Base-by-base conservation (phyloP, 2,113 vertebrate species). In the Malurus elegans region DNA sequence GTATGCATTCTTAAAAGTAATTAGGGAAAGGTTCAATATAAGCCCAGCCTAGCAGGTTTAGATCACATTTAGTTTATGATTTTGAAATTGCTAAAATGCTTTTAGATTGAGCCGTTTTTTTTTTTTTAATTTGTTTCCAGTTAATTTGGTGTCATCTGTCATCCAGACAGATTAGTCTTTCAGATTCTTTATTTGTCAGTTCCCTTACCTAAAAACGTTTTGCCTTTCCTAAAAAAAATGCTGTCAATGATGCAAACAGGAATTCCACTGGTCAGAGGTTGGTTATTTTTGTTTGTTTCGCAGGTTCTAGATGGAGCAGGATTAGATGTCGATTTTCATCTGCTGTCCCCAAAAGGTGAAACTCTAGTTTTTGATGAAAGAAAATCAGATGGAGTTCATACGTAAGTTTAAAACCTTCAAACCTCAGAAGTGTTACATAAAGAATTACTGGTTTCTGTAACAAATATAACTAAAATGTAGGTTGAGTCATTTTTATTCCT, bases 371-470 rank as follows among this genome's bases (percentile, higher is more conserved):
- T 97, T 83, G 99, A 99, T 97, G 98, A 98, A 86, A 98, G 98
- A 93, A 99, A 99, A 97, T 99, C 99, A 67, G 99, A 99, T 69
- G 99, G 99, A 44, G 98, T 99, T 88, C 99, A 99, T 97, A 99
- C 99, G 99, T 99, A 98, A 98, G 99, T 98, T 78, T 96, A 93
- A 93, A 83, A 62, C 90, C 29, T 85, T 74, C 23, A 70, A 54
- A 93, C 28, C 28, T 72, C 48, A 24, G 10, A 88, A 66, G 26
- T 17, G 32, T 83, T 90, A 28, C 13, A 3, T 70, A 51, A 76
- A 79, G 25, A 56, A 45, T 78, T 34, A 34, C 17, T 79, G 25
- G 4, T 81, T 83, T 80, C 79, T 84, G 79, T 38, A 54, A 34
- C 23, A 93, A 81, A 67, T 54, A 12, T 3, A 51, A 69, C 23